Base-by-base conservation (phyloP, 35 echinoderm and acorn worm genomes). In the Acanthaster planci region DNA sequence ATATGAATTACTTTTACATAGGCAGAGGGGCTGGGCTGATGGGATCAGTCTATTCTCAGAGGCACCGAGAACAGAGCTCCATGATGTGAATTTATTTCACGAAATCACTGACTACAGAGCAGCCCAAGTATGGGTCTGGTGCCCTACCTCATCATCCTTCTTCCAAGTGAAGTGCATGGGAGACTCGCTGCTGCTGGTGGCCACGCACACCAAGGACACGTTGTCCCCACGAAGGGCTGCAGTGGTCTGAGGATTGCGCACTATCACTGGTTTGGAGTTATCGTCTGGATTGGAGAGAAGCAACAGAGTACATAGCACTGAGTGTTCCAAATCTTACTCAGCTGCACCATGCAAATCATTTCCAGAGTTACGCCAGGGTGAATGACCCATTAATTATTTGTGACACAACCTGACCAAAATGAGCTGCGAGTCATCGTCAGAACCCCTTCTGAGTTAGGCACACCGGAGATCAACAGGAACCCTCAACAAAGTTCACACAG, bases 61-160 rank as follows among this genome's bases (percentile, higher is more conserved):
- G n/a, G n/a, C n/a, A n/a, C n/a, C n/a, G n/a, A n/a, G n/a, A n/a
- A n/a, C n/a, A n/a, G n/a, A n/a, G n/a, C n/a, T n/a, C n/a, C n/a
- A n/a, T n/a, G n/a, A n/a, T n/a, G n/a, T n/a, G n/a, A n/a, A n/a
- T n/a, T n/a, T n/a, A n/a, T n/a, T n/a, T n/a, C n/a, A n/a, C n/a
- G n/a, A n/a, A n/a, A n/a, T n/a, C n/a, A n/a, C n/a, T n/a, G n/a
- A n/a, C n/a, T n/a, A n/a, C 4, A 47, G 42, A 47, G 42, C 12
- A 47, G 42, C 12, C 42, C 12, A 4, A 4, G 4, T 12, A 4
- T 47, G 12, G 42, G 42, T 47, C 42, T 47, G 42, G 42, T 47
- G 0, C 26, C 81, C 21, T 68, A 94, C 92, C 92, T 83, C 89
- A 47, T 89, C 87, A 60, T 95, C 92, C 81, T 99, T 99, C 78